phyloP scores from a whole-genome alignment of 2,888 invertebrate genomes.

The Furcula furcula region DNA sequence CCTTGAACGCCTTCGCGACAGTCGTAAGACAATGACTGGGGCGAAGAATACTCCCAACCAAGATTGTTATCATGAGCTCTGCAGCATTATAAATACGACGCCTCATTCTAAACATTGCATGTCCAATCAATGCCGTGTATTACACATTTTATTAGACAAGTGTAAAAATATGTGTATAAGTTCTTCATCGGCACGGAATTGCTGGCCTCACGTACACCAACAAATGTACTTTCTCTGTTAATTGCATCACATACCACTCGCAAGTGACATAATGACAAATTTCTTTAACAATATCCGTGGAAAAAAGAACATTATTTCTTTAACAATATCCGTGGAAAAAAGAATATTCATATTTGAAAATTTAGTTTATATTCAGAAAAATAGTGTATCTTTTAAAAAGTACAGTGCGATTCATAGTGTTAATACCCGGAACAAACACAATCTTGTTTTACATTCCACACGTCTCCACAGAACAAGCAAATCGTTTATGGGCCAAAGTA shows the following conservation, averaged over 20 bases:
- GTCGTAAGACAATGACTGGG: background rate
- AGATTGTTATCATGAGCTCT: constrained; percentile 29
- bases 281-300: background rate
- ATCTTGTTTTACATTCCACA: too few relatives aligned
- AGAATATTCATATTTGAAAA: too few relatives aligned
- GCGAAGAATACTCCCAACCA: constrained; percentile 7
- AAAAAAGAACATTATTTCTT: too few relatives aligned
- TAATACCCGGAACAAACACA: too few relatives aligned
- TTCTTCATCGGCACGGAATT: constrained; percentile 32
- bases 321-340: too few relatives aligned
- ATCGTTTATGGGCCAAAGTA: too few relatives aligned
- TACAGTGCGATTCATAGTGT: too few relatives aligned
- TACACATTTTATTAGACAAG: constrained; percentile 44
- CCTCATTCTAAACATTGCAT: constrained; percentile 41
- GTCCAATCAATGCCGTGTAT: constrained; percentile 46
- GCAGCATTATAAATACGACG: constrained; percentile 35
- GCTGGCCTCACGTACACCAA: constrained; percentile 40
- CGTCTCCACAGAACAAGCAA: too few relatives aligned
- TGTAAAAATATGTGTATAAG: constrained; percentile 35
- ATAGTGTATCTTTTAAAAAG: too few relatives aligned
- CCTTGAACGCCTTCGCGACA: too few relatives aligned
- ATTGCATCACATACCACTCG: constrained; percentile 36
- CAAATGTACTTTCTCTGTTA: constrained; percentile 43
- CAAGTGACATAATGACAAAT: constrained; percentile 14
- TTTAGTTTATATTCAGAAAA: too few relatives aligned